These are phyloP conservation scores for Amyelois transitella DNA, from an alignment of 1,140 invertebrate genomes.

Conservation along the genomic window DNA sequence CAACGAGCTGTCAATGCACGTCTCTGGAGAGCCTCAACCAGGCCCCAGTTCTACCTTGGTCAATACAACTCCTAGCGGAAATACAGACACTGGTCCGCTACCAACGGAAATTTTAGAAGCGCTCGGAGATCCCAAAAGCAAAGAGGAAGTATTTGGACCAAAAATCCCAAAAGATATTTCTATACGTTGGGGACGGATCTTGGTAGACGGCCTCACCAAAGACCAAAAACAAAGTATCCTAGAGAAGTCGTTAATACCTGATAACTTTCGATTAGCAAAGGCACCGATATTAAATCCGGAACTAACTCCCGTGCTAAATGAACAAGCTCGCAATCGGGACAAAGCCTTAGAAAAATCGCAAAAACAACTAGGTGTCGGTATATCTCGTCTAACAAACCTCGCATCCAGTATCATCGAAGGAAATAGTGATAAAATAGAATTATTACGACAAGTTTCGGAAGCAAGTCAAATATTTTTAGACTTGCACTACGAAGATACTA, in stretches of 20 bases:
- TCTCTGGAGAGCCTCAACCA: no score
- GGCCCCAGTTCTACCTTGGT: no score
- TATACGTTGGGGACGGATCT: no score
- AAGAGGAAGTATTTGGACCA: no score
- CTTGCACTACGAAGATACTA: conserved; percentile 5
- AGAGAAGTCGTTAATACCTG: conserved; percentile 4
- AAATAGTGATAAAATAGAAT: neutral
- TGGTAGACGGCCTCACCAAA: no score
- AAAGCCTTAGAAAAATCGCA: conserved; percentile 9
- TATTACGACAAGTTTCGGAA: conserved; percentile 7
- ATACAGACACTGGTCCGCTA: no score
- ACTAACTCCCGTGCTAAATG: conserved; percentile 1
- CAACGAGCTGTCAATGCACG: no score
- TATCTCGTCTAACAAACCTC: conserved; percentile 3
- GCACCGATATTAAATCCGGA: conserved; percentile 11
- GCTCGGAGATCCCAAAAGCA: no score
- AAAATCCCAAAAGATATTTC: no score
- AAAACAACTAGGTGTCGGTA: conserved; percentile 8
- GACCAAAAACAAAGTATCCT: conserved; percentile 3
- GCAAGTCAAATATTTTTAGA: conserved; percentile 9
- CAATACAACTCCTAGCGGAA: no score
- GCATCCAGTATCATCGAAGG: neutral
- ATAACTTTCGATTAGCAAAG: conserved; percentile 5
- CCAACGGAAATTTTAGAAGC: no score
- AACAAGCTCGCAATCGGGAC: conserved; percentile 5